Conservation (phyloP, 2,113 vertebrate genomes). For the Castor canadensis region DNA sequence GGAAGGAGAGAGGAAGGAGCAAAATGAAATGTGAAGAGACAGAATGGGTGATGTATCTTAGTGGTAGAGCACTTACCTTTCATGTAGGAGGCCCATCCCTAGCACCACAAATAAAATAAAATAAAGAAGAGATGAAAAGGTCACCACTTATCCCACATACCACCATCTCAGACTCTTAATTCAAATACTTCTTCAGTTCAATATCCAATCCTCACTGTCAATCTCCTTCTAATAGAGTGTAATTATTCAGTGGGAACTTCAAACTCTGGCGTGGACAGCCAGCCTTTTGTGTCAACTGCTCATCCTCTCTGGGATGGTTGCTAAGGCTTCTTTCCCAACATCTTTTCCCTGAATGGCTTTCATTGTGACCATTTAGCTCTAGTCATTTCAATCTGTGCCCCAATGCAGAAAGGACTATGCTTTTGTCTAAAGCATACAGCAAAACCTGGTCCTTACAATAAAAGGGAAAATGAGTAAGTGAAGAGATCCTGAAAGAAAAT, state of each 20-base stretch:
- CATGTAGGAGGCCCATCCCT: neutral
- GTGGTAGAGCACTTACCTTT: neutral
- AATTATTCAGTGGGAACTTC: slow-evolving; percentile 56
- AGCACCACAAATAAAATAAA: neutral
- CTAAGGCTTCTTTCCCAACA: slow-evolving; percentile 43
- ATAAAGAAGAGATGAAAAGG: neutral
- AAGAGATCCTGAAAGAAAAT: slow-evolving; percentile 71
- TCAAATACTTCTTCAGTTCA: slow-evolving; percentile 5
- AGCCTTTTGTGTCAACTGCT: slow-evolving; percentile 33
- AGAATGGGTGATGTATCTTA: neutral
- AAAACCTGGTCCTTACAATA: slow-evolving; percentile 62
- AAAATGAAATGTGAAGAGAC: neutral
- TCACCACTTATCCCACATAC: neutral
- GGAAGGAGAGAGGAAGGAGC: neutral
- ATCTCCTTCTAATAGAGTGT: neutral
- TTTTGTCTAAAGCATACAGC: slow-evolving; percentile 35
- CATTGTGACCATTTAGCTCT: slow-evolving; percentile 32
- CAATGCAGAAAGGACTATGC: slow-evolving; percentile 31
- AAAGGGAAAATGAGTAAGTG: slow-evolving; percentile 63
- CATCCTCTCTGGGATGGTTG: slow-evolving; percentile 58
- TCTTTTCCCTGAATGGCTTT: slow-evolving; percentile 59
- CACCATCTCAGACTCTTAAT: neutral
- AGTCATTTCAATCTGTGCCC: slow-evolving; percentile 48
- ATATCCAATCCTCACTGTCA: neutral
- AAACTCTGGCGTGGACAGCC: neutral